Conservation (phyloP, 2,113 vertebrate species). For the Trematomus loennbergii region DNA sequence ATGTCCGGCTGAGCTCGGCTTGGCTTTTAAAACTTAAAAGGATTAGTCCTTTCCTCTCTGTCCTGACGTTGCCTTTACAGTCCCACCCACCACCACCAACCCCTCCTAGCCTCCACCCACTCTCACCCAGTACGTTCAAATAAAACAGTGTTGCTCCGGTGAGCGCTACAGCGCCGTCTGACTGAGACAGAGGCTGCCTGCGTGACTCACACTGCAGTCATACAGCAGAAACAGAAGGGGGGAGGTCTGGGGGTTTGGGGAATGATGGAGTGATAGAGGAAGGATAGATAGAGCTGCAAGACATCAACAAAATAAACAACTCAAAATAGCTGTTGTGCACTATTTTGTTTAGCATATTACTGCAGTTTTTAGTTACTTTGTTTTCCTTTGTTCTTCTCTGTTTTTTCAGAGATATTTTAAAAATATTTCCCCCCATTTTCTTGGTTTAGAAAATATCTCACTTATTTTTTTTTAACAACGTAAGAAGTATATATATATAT, state of each 20-base stretch:
- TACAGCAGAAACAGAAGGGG: constrained; percentile 38
- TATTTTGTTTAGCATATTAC: neutral
- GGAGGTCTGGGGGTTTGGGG: constrained; percentile 3
- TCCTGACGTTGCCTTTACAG: constrained; percentile 25
- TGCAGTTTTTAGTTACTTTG: neutral
- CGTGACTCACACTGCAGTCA: constrained; percentile 72
- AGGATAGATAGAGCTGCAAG: constrained; percentile 20
- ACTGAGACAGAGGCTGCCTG: constrained; percentile 45
- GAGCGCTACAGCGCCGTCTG: constrained; percentile 26
- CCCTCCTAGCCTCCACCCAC: neutral
- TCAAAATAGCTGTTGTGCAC: neutral
- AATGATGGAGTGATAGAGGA: constrained; percentile 3
- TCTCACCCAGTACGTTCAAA: constrained; percentile 27
- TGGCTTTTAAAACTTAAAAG: constrained; percentile 54
- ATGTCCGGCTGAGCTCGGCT: constrained; percentile 36
- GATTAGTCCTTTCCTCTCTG: constrained; percentile 52
- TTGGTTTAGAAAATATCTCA: neutral
- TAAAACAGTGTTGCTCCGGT: constrained; percentile 18
- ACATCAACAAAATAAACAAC: constrained; percentile 4
- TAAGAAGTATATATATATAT: neutral
- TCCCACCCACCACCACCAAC: neutral
- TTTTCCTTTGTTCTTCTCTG: neutral
- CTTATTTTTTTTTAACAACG: too few relatives aligned
- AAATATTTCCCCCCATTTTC: neutral
- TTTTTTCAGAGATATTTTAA: neutral